phyloP scores from a whole-genome alignment of 2,888 invertebrate species.

The Sminthurides aquaticus region DNA sequence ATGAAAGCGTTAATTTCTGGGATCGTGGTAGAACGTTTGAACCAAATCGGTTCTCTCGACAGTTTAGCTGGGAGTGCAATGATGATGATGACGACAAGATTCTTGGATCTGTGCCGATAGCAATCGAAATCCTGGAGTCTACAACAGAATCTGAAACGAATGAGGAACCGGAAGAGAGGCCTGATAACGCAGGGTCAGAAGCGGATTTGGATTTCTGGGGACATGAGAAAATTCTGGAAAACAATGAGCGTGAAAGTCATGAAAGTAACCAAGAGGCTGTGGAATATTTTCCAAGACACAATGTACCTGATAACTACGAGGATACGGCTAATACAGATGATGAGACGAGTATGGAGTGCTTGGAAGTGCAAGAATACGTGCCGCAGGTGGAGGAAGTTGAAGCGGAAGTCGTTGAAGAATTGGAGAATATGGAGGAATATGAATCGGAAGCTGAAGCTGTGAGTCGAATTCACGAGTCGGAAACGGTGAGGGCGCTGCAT shows the following conservation, averaged over 20 bases:
- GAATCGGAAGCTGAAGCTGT: constrained; percentile 10
- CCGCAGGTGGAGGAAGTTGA: constrained; percentile 31
- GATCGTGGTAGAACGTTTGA: constrained; percentile 10
- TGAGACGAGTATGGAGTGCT: constrained; percentile 11
- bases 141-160: constrained; percentile 6
- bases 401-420: constrained; percentile 44
- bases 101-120: background rate
- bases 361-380: constrained; percentile 20
- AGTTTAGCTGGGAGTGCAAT: constrained; percentile 17
- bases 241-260: background rate
- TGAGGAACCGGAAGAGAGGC: constrained; percentile 1
- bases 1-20: constrained; percentile 20
- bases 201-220: background rate
- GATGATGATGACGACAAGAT: constrained; percentile 5
- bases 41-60: constrained; percentile 7
- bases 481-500: background rate
- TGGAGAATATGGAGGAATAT: constrained; percentile 37
- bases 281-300: background rate
- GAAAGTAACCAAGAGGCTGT: too few relatives aligned
- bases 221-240: background rate
- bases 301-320: constrained; percentile 2
- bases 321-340: constrained; percentile 7
- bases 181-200: background rate
- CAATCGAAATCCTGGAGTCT: background rate
- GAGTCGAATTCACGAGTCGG: constrained; percentile 9